Conservation (phyloP, 2,797 vertebrate genomes). For the Helostoma temminkii region DNA sequence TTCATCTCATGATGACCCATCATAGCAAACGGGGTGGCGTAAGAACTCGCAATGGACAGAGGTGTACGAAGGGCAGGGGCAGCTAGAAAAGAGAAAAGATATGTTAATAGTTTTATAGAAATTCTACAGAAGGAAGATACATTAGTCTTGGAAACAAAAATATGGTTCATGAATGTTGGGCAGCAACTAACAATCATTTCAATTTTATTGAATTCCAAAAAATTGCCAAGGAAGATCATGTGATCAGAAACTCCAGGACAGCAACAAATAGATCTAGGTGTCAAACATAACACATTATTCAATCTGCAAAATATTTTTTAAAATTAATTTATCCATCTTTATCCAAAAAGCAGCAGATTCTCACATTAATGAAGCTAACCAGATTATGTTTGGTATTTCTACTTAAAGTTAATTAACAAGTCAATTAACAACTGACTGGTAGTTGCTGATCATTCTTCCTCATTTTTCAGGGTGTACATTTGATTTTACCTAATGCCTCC, state of each 20-base stretch:
- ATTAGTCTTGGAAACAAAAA: too few relatives aligned
- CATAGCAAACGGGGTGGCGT: slow-evolving; percentile 93
- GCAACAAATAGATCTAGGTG: neutral
- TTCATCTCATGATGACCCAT: slow-evolving; percentile 98
- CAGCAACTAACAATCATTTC: neutral
- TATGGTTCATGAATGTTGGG: neutral
- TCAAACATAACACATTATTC: too few relatives aligned
- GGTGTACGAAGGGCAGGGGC: slow-evolving; percentile 93
- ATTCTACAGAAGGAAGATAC: too few relatives aligned
- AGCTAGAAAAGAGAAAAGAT: slow-evolving; percentile 43
- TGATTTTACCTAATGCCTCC: slow-evolving; percentile 94
- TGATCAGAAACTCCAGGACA: neutral
- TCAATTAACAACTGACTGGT: neutral
- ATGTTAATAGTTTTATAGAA: neutral
- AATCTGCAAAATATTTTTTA: too few relatives aligned
- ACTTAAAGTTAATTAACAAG: neutral
- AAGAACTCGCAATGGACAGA: slow-evolving; percentile 90
- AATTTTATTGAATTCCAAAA: neutral
- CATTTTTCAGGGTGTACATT: too few relatives aligned
- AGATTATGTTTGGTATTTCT: neutral
- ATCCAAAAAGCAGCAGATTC: neutral
- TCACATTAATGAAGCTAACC: neutral
- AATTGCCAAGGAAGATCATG: neutral
- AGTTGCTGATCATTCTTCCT: neutral
- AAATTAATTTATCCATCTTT: too few relatives aligned